Base-by-base conservation (phyloP, 2,113 vertebrate genomes). In the Chaenocephalus aceratus region DNA sequence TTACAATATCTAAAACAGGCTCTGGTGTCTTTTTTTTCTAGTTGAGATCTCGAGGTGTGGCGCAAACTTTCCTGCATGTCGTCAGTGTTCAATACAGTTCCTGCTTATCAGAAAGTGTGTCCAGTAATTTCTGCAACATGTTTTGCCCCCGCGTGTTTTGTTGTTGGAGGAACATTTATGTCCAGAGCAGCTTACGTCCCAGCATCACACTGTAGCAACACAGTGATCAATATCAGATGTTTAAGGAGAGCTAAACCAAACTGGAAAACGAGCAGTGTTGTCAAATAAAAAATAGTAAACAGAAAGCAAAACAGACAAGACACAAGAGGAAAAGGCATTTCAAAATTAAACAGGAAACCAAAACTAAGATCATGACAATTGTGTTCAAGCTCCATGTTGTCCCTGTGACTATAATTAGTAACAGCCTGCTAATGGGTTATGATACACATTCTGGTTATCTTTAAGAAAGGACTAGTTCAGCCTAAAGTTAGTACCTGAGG, bases 41-140 rank as follows among this genome's bases (percentile, higher is more conserved):
- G 12, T n/a, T 59, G 57, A 73, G 72, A 75, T 79, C 58, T 71
- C 75, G 78, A 41, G 46, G 48, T 83, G 60, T 64, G 2, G 3
- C 52, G 63, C 10, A 61, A n/a, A 68, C 41, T 72, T 74, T 74
- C 65, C 74, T 77, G 5, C 57, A 13, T 46, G 59, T 64, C 88
- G 75, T 79, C 23, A 45, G 16, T 6, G 59, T 12, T 49, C 41
- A 60, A 76, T 3, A 49, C 48, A 69, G 26, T 1, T 0, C 4
- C 64, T 75, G 76, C 46, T 48, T 72, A 16, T 85, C 80, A 66
- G 52, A 58, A 21, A 34, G 23, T 65, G 64, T 26, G 44, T 48
- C 10, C 41, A n/a, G 44, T 16, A 8, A 6, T 49, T 51, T 6
- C 18, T 46, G 52, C 8, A 5, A 21, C 8, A 2, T n/a, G 23